Evolutionary conservation across 2,888 invertebrate species (phyloP).

Genomic region (Trichogramma dendrolimi): DNA sequence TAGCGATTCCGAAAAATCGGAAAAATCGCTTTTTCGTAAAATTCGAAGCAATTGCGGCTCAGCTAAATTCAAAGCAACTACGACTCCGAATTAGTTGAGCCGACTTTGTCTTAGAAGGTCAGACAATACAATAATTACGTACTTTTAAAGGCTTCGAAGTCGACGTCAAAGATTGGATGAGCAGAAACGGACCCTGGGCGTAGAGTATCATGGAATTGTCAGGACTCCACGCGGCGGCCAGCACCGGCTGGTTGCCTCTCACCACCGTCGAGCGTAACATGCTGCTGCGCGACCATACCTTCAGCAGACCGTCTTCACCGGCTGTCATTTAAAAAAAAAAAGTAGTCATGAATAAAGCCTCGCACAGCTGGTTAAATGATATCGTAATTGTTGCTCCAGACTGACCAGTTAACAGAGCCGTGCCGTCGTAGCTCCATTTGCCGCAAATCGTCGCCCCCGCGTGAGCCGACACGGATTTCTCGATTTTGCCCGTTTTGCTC

Average conservation of each 20-base stretch:
- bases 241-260: conserved; percentile 76
- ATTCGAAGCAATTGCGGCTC: too few species aligned
- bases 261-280: conserved; percentile 87
- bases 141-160: conserved; percentile 71
- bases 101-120: neutral
- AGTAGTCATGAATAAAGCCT: neutral
- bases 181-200: conserved; percentile 64
- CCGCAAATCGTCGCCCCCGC: conserved; percentile 83
- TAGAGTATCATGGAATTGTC: conserved; percentile 67
- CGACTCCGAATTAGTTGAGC: too few species aligned
- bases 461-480: conserved; percentile 90
- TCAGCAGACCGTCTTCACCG: conserved; percentile 94
- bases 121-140: conserved; percentile 3
- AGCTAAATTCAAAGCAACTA: too few species aligned
- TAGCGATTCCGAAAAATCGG: too few species aligned
- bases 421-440: conserved; percentile 92
- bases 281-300: conserved; percentile 96
- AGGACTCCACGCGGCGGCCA: conserved; percentile 80
- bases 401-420: conserved; percentile 83
- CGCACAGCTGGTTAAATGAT: neutral
- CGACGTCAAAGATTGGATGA: conserved; percentile 70
- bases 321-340: conserved; percentile 55
- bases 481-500: conserved; percentile 83
- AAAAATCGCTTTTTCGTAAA: too few species aligned
- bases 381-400: neutral